Evolutionary conservation across 1,140 invertebrate genomes (phyloP).

Genomic region (Eciton burchellii): DNA sequence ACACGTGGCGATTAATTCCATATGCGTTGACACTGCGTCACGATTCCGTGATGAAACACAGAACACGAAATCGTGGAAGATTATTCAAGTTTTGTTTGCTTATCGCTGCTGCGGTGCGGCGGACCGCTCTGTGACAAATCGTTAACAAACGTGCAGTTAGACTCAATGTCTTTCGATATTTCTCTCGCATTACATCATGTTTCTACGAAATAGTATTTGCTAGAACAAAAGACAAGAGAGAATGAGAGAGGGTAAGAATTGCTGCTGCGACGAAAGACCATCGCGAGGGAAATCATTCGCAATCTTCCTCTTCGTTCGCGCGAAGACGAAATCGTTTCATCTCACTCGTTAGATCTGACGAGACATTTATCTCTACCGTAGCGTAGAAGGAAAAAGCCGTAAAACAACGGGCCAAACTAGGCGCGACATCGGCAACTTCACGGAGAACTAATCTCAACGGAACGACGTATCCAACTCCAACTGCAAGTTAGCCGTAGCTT

Average conservation of each 20-base stretch:
- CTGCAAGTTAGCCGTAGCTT: not conserved
- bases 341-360: not conserved
- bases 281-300: too few species aligned
- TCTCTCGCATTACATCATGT: too few species aligned
- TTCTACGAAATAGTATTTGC: too few species aligned
- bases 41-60: conserved; percentile 25
- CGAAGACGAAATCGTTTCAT: not conserved
- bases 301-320: too few species aligned
- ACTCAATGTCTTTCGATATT: too few species aligned
- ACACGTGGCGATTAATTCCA: not conserved
- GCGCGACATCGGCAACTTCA: conserved; percentile 68
- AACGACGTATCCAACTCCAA: conserved; percentile 13
- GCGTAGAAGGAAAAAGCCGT: conserved; percentile 36
- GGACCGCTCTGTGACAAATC: conserved; percentile 10
- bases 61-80: conserved; percentile 4
- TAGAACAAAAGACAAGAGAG: too few species aligned
- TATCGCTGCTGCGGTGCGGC: not conserved
- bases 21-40: not conserved
- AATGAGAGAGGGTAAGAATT: too few species aligned
- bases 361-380: conserved; percentile 61
- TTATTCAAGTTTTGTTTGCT: conserved; percentile 32
- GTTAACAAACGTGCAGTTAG: not conserved
- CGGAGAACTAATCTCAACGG: conserved; percentile 60
- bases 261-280: too few species aligned
- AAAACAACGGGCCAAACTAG: conserved; percentile 69